Evolutionary conservation across 2,888 invertebrate genomes (phyloP).

Genomic region (Himalopsyche kuldschensis): DNA sequence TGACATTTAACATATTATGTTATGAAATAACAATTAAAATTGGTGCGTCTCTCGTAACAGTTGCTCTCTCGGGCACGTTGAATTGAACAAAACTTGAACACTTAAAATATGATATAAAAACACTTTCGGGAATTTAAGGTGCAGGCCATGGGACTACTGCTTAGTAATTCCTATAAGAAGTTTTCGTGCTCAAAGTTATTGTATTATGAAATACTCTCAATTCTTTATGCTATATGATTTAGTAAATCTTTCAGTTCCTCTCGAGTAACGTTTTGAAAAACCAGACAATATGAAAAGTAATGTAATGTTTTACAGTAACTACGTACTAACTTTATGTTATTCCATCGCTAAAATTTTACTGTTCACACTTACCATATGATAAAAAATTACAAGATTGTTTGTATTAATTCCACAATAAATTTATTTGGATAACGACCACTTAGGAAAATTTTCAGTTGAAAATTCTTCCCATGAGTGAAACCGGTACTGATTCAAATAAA

Average conservation of each 20-base stretch:
- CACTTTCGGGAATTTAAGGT: neutral
- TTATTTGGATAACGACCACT: no score
- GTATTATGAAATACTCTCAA: neutral
- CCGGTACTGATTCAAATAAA: no score
- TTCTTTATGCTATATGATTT: neutral
- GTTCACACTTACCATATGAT: no score
- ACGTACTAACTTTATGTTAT: no score
- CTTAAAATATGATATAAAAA: slow-evolving; percentile 7
- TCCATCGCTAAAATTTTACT: no score
- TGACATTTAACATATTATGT: neutral
- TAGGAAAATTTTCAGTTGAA: no score
- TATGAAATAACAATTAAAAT: neutral
- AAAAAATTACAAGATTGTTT: no score
- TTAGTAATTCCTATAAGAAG: neutral
- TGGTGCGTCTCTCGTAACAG: neutral
- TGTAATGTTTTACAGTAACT: no score
- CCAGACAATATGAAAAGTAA: no score
- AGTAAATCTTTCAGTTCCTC: neutral
- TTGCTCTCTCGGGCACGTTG: neutral
- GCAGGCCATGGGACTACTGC: neutral
- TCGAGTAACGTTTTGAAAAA: neutral
- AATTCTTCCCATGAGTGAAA: no score
- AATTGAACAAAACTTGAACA: slow-evolving; percentile 7
- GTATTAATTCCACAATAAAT: no score
- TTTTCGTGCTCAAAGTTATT: neutral